phyloP scores from a whole-genome alignment of 2,113 vertebrate species.

The Bungarus multicinctus region DNA sequence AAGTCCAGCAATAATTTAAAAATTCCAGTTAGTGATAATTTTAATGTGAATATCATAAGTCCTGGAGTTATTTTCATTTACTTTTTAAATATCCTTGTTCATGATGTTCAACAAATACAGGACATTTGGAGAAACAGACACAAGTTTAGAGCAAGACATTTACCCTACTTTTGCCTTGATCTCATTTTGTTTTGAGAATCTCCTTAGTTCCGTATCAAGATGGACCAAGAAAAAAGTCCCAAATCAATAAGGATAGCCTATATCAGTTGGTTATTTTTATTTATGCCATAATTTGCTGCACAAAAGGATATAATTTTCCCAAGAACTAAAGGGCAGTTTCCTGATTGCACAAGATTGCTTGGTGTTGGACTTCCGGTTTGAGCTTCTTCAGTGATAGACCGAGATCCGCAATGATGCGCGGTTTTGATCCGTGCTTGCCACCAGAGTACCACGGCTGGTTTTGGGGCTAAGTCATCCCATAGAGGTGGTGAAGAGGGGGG shows the following conservation, averaged over 20 bases:
- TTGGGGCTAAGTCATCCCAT: too few relatives aligned
- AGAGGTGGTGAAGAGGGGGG: too few relatives aligned
- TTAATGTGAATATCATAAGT: not conserved
- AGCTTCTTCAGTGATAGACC: too few relatives aligned
- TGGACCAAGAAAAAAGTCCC: not conserved
- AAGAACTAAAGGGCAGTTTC: slow-evolving; percentile 57
- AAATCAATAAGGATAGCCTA: slow-evolving; percentile 49
- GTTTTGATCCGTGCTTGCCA: too few relatives aligned
- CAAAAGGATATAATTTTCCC: slow-evolving; percentile 50
- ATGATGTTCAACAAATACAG: not conserved
- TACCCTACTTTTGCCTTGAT: not conserved
- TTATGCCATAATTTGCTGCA: slow-evolving; percentile 53
- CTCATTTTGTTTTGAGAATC: not conserved
- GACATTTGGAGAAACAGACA: not conserved
- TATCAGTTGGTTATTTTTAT: slow-evolving; percentile 54
- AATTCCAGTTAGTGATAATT: not conserved
- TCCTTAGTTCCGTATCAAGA: not conserved
- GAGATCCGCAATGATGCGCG: too few relatives aligned
- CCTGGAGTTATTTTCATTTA: not conserved
- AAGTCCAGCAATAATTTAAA: not conserved
- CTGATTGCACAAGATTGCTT: slow-evolving; percentile 44
- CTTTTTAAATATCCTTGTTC: not conserved
- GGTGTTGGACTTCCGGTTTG: too few relatives aligned
- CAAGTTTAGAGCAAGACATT: not conserved
- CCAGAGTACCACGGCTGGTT: too few relatives aligned